Conservation (phyloP, 2,888 invertebrate genomes). For the Caenorhabditis sulstoni region DNA sequence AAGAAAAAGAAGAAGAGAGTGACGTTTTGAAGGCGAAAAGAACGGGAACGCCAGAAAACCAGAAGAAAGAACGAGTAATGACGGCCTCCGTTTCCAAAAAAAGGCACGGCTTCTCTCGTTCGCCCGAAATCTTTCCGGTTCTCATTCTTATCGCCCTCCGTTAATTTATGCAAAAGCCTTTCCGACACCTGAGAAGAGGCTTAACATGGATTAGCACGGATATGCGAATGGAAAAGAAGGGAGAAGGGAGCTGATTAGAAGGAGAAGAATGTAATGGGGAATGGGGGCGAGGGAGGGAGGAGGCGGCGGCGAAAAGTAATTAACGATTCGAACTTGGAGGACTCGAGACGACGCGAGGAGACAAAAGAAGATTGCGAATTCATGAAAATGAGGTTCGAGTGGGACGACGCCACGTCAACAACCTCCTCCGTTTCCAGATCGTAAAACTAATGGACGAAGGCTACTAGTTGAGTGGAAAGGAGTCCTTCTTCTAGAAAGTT, state of each 20-base stretch:
- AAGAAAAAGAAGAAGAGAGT: conserved; percentile 7
- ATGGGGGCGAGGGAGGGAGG: conserved; percentile 3
- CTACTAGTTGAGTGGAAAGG: conserved; percentile 16
- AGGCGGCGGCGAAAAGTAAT: conserved; percentile 51
- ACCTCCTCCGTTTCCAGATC: conserved; percentile 36
- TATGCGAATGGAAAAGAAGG: background rate
- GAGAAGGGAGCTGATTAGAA: conserved; percentile 47
- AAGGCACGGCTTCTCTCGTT: conserved; percentile 28
- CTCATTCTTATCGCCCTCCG: conserved; percentile 29
- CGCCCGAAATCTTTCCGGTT: conserved; percentile 25
- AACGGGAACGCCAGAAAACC: conserved; percentile 12
- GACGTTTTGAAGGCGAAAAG: conserved; percentile 10
- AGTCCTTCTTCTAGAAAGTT: background rate
- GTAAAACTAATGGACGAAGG: conserved; percentile 36
- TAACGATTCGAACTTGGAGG: conserved; percentile 52
- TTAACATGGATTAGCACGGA: conserved; percentile 28
- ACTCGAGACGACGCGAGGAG: conserved; percentile 6
- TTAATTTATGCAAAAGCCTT: conserved; percentile 42
- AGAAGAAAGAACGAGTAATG: conserved; percentile 35
- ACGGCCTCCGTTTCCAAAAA: conserved; percentile 26
- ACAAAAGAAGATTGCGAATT: conserved; percentile 48
- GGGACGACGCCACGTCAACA: conserved; percentile 17
- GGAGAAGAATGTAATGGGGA: conserved; percentile 6
- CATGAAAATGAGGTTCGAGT: conserved; percentile 46
- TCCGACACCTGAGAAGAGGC: conserved; percentile 17